phyloP scores from a whole-genome alignment of 2,113 vertebrate genomes.

The Acinonyx jubatus region DNA sequence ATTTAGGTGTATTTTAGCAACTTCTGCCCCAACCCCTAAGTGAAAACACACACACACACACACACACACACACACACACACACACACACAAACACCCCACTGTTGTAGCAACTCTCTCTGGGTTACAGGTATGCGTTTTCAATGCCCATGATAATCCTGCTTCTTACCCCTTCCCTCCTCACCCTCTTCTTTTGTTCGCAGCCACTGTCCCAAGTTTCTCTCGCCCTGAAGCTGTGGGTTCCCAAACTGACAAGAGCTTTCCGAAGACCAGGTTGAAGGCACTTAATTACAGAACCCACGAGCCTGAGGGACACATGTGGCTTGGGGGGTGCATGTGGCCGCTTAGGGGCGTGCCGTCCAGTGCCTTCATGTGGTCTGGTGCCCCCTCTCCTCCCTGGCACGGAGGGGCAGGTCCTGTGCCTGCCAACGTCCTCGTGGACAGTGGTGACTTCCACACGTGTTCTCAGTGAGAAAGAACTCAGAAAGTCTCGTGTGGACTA shows the following conservation, averaged over 20 bases:
- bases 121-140: no score
- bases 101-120: no score
- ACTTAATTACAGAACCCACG: background rate
- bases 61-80: no score
- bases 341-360: background rate
- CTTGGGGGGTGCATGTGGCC: background rate
- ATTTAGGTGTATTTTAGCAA: background rate
- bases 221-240: background rate
- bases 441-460: background rate
- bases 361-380: background rate
- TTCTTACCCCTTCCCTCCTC: background rate
- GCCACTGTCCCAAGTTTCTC: background rate
- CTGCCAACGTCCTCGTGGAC: rapidly evolving
- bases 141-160: rapidly evolving
- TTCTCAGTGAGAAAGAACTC: background rate
- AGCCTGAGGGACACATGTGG: background rate
- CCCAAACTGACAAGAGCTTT: background rate
- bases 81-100: no score
- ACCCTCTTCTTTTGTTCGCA: background rate
- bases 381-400: background rate
- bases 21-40: background rate
- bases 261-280: background rate
- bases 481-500: no score
- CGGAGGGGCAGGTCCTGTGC: background rate
- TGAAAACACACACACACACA: no score